Evolutionary conservation across 2,797 vertebrate species (phyloP), one percentile per base, ranked within the genome.

Genomic region (Epinephelus awoara): DNA sequence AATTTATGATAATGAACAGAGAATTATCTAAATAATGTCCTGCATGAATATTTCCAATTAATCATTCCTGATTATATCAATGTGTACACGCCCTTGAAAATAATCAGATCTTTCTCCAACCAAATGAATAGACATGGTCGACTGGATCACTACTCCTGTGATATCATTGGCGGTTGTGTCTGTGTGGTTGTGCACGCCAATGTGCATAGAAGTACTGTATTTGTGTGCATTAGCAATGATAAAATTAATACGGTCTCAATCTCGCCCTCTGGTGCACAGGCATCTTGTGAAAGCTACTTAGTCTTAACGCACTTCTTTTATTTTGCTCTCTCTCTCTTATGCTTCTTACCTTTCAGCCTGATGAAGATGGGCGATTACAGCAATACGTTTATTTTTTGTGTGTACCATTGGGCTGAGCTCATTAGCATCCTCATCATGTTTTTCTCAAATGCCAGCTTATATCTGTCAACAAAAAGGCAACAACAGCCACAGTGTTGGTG

Each of bases 1-100:
- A 83, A 57, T n/a, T 17, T 84, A 68, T 69, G 80, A 81, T 82
- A 77, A 83, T 69, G 46, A 84, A 79, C 21, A 34, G 3, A 79
- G 21, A 80, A 73, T 85, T 83, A 81, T 80, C 84, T 80, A 72
- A 86, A 87, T 69, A 78, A 74, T 63, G 19, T 75, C 50, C 42
- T 76, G 62, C 73, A 87, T 83, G 68, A 88, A 85, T 87, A 87
- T 90, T 90, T 88, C 69, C 81, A 88, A 78, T 80, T 83, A 85
- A 83, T 65, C 12, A 38, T 80, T 72, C 62, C 78, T 80, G 80
- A 91, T 90, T 79, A 72, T 68, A 88, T 85, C 79, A 59, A 69
- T 86, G 84, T 84, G 78, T 76, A 83, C 69, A 89, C 17, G 34
- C 40, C 82, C 71, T 85, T 88, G 71, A 83, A 85, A 86, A 86